Evolutionary conservation across 2,888 invertebrate genomes (phyloP).

Genomic region (Bellardia pandia): DNA sequence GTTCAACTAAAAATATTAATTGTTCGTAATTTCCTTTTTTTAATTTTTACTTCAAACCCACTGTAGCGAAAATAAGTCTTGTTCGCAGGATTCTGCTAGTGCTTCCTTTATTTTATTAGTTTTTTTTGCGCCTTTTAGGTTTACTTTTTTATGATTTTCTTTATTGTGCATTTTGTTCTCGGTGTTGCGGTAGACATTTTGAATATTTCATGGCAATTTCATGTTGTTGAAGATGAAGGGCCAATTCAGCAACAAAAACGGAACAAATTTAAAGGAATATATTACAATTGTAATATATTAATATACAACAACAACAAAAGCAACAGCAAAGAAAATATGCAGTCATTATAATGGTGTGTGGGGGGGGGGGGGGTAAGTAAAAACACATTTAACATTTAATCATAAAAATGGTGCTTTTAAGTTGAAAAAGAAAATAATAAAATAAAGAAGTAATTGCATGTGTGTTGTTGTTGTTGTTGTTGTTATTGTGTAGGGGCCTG

Average conservation of each 20-base stretch:
- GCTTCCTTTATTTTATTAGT: not conserved
- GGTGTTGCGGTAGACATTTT: constrained; percentile 25
- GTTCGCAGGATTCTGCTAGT: not conserved
- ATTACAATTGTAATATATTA: too few species aligned
- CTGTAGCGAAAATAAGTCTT: not conserved
- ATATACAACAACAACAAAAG: not conserved
- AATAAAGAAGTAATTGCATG: not conserved
- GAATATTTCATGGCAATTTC: constrained; percentile 59
- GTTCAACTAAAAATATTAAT: too few species aligned
- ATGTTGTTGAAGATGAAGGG: constrained; percentile 21
- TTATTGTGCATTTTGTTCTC: not conserved
- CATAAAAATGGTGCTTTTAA: constrained; percentile 16
- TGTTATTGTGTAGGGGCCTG: not conserved
- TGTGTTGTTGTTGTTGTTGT: not conserved
- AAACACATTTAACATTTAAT: constrained; percentile 23
- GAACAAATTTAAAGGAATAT: constrained; percentile 20
- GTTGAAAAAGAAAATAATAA: constrained; percentile 5
- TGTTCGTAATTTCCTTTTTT: not conserved
- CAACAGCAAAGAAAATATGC: not conserved
- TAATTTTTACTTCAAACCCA: not conserved
- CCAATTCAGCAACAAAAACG: constrained; percentile 9
- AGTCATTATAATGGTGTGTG: not conserved
- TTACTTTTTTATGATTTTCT: not conserved
- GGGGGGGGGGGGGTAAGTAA: not conserved
- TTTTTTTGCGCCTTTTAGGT: not conserved